Base-by-base conservation (phyloP, 37 sponge, comb jelly and placozoan species). In the Chondrosia reniformis region DNA sequence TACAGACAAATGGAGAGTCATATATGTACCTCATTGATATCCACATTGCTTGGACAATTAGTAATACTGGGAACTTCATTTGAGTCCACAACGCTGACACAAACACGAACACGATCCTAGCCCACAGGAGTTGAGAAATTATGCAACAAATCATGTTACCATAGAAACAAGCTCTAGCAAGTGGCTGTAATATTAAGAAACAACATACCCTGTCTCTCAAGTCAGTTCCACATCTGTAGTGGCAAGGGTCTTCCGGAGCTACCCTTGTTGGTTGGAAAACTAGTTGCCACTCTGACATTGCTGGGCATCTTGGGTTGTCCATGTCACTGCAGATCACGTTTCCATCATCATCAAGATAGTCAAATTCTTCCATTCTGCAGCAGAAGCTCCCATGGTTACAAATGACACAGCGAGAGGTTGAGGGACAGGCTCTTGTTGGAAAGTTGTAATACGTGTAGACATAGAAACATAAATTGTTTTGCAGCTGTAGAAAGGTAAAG, bases 371-470 rank as follows among this genome's bases (percentile, higher is more conserved):
- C 4, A 41, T 19, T 3, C 72, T 42, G 43, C 72, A 69, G 43
- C 10, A 69, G 40, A n/a, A 10, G 43, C 41, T 49, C 7, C 27
- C 27, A 28, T 6, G 7, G 58, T 28, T 6, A 6, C 27, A 24
- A 24, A 8, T 2, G 4, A 56, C 2, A 56, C 58, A 56, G 58
- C 9, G 7, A 6, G 58, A 24, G 27, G 3, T 6, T 24, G n/a
- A 24, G n/a, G 58, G 58, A 56, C 58, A 56, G n/a, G 3, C 7
- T 2, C 9, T 2, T 2, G 58, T 56, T 6, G 25, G 25, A 69
- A 69, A 13, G 2, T 69, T 44, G 24, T 69, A 69, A 44, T 69
- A 69, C 1, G 72, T 69, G 72, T 69, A 69, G 2, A 69, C 22
- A 40, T 69, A 40, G 43, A 69, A 69, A 41, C 37, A 69, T 1